A percentile compares a stretch with the other conserved stretches of the same genome.
Evolutionary conservation across 1,140 invertebrate genomes (phyloP).

Genomic region (Nautilus pompilius): DNA sequence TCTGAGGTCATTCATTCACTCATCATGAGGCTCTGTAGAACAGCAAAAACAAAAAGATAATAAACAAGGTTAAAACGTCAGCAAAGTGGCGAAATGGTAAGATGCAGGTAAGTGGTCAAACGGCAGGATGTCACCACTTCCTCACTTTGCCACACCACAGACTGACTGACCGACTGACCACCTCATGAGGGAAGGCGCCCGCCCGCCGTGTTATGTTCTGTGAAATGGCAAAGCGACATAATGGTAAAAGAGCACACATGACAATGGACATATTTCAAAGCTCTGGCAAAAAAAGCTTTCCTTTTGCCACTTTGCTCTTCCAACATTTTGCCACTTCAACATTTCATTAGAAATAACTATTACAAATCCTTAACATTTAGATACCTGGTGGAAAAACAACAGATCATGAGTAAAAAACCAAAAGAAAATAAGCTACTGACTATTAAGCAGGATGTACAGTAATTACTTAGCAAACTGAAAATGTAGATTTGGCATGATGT

Average conservation of each 20-base stretch:
- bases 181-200: not conserved
- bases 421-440: no score
- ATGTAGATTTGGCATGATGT: no score
- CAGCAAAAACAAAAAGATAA: not conserved
- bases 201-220: conserved; percentile 1
- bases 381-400: no score
- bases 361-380: no score
- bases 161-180: not conserved
- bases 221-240: conserved; percentile 5
- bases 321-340: conserved; percentile 6
- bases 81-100: conserved; percentile 6
- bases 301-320: not conserved
- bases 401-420: no score
- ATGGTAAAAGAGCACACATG: conserved; percentile 2
- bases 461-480: no score
- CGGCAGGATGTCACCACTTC: conserved; percentile 4
- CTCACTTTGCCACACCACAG: conserved; percentile 4
- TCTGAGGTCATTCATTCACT: no score
- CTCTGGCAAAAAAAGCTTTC: not conserved
- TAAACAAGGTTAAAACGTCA: not conserved
- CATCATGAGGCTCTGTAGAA: conserved; percentile 3
- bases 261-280: not conserved
- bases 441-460: no score
- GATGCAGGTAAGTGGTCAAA: no score
- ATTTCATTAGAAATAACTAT: conserved; percentile 5